These are phyloP conservation scores for Hydropotes inermis DNA, from an alignment of 2,113 vertebrate genomes.

Conservation along the genomic window DNA sequence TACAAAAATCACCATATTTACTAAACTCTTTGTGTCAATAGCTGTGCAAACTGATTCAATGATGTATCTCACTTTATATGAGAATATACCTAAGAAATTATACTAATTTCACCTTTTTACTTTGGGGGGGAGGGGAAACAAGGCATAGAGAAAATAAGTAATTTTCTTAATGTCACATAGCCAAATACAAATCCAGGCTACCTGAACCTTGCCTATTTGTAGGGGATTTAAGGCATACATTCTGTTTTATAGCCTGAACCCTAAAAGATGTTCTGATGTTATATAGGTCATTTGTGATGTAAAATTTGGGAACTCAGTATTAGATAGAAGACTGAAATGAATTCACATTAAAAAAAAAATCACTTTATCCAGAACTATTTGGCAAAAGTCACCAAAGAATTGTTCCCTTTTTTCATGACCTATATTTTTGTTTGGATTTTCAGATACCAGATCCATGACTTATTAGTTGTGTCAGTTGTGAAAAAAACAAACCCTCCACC, in stretches of 20 bases:
- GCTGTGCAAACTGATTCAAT: background rate
- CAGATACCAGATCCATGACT: background rate
- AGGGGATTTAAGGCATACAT: background rate
- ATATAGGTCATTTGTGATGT: background rate
- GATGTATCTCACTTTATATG: background rate
- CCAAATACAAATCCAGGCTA: background rate
- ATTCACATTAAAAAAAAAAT: background rate
- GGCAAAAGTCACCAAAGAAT: background rate
- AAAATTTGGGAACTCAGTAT: background rate
- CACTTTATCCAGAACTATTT: background rate
- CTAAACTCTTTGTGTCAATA: background rate
- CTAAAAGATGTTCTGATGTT: background rate
- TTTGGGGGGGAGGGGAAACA: background rate
- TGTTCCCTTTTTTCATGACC: background rate
- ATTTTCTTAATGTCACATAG: background rate
- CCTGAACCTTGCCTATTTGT: background rate
- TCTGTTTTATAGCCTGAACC: background rate
- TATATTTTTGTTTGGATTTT: background rate
- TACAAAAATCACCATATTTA: background rate
- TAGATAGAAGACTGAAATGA: background rate
- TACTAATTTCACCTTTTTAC: background rate
- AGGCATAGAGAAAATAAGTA: background rate
- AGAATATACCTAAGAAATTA: background rate
- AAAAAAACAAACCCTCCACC: background rate
- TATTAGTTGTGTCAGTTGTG: background rate